Percentiles rank a stretch among this genome's conserved stretches.
phyloP scores from a whole-genome alignment of 2,888 invertebrate genomes.

The Argyra leucocephala region DNA sequence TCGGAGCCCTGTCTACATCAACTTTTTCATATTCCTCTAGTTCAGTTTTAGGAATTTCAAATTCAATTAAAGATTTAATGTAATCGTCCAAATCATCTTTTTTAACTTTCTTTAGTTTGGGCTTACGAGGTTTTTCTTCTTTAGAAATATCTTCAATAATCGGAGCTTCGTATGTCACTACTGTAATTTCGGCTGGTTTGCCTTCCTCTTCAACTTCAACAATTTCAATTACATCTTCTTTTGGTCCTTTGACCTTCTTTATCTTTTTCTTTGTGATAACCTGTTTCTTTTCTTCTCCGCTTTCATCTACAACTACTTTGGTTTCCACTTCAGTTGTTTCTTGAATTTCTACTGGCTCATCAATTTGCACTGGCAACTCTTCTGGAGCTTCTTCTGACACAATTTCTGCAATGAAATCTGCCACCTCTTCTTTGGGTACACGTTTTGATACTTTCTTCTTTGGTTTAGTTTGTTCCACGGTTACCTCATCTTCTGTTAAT shows the following conservation, averaged over 20 bases:
- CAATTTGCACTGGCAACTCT: conserved; percentile 25
- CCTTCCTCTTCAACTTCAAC: conserved; percentile 41
- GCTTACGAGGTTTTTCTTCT: conserved; percentile 26
- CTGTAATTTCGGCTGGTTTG: conserved; percentile 39
- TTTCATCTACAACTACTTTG: conserved; percentile 38
- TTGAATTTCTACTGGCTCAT: conserved; percentile 36
- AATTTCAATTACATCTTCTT: conserved; percentile 43
- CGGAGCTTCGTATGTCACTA: conserved; percentile 40
- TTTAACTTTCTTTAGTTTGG: conserved; percentile 32
- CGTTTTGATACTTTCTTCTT: background rate
- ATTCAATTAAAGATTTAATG: conserved; percentile 35
- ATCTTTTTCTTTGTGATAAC: conserved; percentile 37
- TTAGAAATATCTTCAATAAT: conserved; percentile 26
- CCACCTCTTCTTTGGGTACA: background rate
- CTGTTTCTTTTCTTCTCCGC: conserved; percentile 33
- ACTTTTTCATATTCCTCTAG: conserved; percentile 39
- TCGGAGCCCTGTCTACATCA: conserved; percentile 36
- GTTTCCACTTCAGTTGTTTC: conserved; percentile 38
- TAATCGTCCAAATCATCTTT: conserved; percentile 33
- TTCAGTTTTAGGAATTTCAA: conserved; percentile 37
- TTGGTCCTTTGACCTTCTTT: conserved; percentile 41
- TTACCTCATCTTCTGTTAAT: conserved; percentile 21
- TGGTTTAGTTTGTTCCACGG: conserved; percentile 32
- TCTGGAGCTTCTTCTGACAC: conserved; percentile 15
- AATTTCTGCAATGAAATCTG: background rate